Evolutionary conservation across 1,140 invertebrate genomes (phyloP).

Genomic region (Drosophila seguyi): DNA sequence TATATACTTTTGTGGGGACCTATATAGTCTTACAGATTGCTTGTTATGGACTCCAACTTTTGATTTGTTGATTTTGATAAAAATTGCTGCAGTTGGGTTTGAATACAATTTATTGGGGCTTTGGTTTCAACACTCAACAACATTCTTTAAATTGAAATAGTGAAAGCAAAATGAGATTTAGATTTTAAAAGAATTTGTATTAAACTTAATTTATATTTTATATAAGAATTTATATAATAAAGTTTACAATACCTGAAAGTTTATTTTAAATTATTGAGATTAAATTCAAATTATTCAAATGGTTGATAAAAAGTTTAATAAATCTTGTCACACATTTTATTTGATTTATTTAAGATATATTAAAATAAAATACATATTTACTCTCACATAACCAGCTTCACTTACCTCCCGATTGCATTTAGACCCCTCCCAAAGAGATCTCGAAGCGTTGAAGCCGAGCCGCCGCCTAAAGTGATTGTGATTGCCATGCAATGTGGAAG

Average conservation of each 20-base stretch:
- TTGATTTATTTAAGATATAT: neutral
- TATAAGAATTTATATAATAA: neutral
- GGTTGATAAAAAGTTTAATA: too few species aligned
- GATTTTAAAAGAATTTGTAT: too few species aligned
- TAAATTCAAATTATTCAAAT: neutral
- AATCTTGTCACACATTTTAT: too few species aligned
- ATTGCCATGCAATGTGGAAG: slow-evolving; percentile 66
- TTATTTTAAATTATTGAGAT: neutral
- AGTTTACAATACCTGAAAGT: neutral
- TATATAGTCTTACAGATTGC: slow-evolving; percentile 62
- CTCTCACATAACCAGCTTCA: neutral
- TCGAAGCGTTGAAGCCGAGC: slow-evolving; percentile 43
- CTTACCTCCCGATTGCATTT: neutral
- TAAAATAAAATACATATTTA: neutral
- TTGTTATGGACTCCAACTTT: slow-evolving; percentile 45
- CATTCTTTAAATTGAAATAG: neutral
- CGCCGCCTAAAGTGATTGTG: slow-evolving; percentile 73
- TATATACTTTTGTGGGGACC: slow-evolving; percentile 4
- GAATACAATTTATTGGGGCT: slow-evolving; percentile 21
- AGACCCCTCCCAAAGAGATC: slow-evolving; percentile 6
- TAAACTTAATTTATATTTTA: neutral
- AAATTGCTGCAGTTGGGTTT: slow-evolving; percentile 16
- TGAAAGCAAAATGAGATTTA: too few species aligned
- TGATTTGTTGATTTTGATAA: slow-evolving; percentile 70
- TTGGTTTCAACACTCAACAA: neutral